These are phyloP conservation scores for Ganaspis sp. DNA, from an alignment of 1,140 invertebrate genomes.

Conservation along the genomic window DNA sequence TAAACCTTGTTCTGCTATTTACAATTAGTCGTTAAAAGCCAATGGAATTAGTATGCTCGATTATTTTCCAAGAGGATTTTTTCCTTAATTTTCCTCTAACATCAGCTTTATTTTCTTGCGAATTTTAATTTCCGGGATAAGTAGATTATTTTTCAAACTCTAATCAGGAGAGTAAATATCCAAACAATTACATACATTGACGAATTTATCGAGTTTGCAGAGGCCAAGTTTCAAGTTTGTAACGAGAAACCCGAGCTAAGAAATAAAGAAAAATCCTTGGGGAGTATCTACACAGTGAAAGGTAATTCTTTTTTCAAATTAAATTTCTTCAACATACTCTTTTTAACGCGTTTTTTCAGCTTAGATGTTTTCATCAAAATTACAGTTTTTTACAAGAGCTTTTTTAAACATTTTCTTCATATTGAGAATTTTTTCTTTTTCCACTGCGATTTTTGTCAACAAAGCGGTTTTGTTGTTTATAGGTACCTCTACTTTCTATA, in stretches of 20 bases:
- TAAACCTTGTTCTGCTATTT: background rate
- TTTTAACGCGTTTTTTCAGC: too few species aligned
- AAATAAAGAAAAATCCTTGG: background rate
- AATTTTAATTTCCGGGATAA: background rate
- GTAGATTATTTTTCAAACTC: background rate
- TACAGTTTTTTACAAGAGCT: too few species aligned
- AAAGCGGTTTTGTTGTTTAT: too few species aligned
- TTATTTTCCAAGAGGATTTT: background rate
- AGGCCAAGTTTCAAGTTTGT: background rate
- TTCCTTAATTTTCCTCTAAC: background rate
- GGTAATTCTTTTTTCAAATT: background rate
- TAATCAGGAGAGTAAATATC: background rate
- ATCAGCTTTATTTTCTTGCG: background rate
- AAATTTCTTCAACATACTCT: background rate
- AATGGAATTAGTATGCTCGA: background rate
- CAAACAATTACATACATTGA: background rate
- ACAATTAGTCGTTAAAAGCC: slow-evolving; percentile 7
- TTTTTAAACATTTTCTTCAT: too few species aligned
- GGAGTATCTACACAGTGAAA: background rate
- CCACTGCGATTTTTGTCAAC: too few species aligned
- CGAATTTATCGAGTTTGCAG: background rate
- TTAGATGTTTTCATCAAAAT: too few species aligned
- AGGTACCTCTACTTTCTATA: too few species aligned
- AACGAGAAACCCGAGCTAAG: background rate
- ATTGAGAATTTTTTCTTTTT: too few species aligned